Percentiles rank a stretch among this genome's conserved stretches.
Conservation (phyloP, 2,113 vertebrate genomes). For the Lipotes vexillifer region DNA sequence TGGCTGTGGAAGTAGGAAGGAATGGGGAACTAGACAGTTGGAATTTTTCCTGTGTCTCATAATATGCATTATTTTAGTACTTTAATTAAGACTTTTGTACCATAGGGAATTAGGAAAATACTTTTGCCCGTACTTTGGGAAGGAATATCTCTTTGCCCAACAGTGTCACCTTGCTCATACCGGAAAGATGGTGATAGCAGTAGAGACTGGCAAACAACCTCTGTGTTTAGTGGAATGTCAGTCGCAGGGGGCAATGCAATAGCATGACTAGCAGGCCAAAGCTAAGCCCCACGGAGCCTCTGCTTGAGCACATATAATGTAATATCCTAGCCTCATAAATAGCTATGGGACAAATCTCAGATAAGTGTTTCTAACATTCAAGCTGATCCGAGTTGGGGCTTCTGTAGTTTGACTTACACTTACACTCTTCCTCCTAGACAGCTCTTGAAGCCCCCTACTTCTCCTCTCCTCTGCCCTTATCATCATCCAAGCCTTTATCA, state of each 20-base stretch:
- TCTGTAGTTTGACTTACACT: no score
- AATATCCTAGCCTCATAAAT: not conserved
- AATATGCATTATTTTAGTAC: not conserved
- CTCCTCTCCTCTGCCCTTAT: not conserved
- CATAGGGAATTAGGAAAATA: not conserved
- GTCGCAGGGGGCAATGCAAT: no score
- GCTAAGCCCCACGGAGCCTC: not conserved
- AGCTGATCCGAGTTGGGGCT: not conserved
- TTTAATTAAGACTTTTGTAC: not conserved
- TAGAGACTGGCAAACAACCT: not conserved
- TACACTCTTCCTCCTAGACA: not conserved
- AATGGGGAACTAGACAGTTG: not conserved
- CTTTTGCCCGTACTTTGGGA: not conserved
- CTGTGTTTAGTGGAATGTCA: not conserved
- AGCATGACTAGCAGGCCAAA: not conserved
- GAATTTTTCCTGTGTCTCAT: not conserved
- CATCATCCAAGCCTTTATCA: not conserved
- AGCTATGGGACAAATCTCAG: not conserved
- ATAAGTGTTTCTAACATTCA: not conserved
- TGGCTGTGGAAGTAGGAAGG: not conserved
- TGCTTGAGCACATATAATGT: not conserved
- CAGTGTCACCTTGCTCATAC: not conserved
- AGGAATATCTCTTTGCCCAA: not conserved
- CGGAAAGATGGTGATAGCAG: not conserved
- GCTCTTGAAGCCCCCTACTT: not conserved